Base-by-base conservation (phyloP, 30 jellyfish, hydroid and myxozoan genomes). In the Haliclystus octoradiatus region DNA sequence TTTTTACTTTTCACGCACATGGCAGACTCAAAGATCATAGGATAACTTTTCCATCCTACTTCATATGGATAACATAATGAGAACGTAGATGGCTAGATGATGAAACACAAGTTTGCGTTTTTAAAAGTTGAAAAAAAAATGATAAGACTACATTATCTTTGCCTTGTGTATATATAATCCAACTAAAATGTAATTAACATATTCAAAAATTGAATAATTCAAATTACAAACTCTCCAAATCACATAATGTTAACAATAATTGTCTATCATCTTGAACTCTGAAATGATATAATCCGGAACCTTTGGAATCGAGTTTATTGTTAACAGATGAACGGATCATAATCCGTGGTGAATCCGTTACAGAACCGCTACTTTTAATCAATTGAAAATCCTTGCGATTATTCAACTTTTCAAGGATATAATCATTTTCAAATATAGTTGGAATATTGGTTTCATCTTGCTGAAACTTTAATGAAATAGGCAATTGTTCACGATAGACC, bases 261-360 rank as follows among this genome's bases (percentile, higher is more conserved):
- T 66, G 28, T 50, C 65, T 40, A 14, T 24, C 70, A 2, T 66
- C 92, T 3, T 57, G 49, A 2, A 74, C 69, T 71, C 31, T 63
- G 72, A 72, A 78, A 46, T 86, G 96, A 69, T 34, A 86, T 64
- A 86, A 40, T 2, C 96, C 96, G 30, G 96, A 78, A 0, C 92
- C 96, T 23, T 73, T 66, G 34, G 79, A 73, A 29, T 65, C 66
- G 29, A 79, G 13, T 19, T 26, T 29, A 62, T 92, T 79, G 28
- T 60, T 52, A 12, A 66, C 34, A 9, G 35, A 15, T 13, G 49
- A 9, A 5, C 14, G 9, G 57, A 40, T 35, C 0, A 76, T 34
- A 81, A 86, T 49, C 35, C 71, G 64, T 28, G 65, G 50, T 2
- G 71, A 13, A 29, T 33, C 63, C 26, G 12, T 26, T 13, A 24